Percentiles rank a stretch among this genome's conserved stretches.
phyloP scores from a whole-genome alignment of 2,113 vertebrate genomes.

The Anolis sagrei region DNA sequence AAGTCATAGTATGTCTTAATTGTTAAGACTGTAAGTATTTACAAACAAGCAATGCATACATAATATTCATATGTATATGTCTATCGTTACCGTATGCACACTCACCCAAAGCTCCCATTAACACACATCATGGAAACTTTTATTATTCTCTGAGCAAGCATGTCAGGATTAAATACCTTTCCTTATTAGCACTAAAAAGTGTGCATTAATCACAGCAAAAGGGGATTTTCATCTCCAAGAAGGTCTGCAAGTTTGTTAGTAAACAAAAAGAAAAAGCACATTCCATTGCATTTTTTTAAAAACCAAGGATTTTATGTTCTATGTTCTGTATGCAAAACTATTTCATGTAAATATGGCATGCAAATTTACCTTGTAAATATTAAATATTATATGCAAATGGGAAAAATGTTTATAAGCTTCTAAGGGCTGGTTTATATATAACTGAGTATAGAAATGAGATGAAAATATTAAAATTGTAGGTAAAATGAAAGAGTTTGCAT shows the following conservation, averaged over 20 bases:
- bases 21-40: background rate
- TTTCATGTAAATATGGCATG: conserved; percentile 16
- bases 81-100: too few relatives aligned
- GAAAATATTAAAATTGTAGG: conserved; percentile 1
- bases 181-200: background rate
- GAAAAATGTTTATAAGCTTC: background rate
- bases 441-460: background rate
- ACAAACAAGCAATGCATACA: background rate
- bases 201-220: background rate
- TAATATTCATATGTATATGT: background rate
- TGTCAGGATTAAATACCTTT: background rate
- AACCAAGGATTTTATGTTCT: background rate
- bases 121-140: background rate
- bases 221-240: background rate
- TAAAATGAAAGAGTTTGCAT: conserved; percentile 13
- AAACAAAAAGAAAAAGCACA: background rate
- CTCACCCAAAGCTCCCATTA: too few relatives aligned
- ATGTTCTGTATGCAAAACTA: conserved; percentile 5
- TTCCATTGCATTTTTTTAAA: background rate
- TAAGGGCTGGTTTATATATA: background rate
- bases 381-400: background rate
- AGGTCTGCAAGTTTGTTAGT: background rate
- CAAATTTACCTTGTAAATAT: background rate
- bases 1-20: background rate
- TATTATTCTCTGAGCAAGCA: background rate